phyloP scores from a whole-genome alignment of 2,888 invertebrate species.

The Augiades crinisus region DNA sequence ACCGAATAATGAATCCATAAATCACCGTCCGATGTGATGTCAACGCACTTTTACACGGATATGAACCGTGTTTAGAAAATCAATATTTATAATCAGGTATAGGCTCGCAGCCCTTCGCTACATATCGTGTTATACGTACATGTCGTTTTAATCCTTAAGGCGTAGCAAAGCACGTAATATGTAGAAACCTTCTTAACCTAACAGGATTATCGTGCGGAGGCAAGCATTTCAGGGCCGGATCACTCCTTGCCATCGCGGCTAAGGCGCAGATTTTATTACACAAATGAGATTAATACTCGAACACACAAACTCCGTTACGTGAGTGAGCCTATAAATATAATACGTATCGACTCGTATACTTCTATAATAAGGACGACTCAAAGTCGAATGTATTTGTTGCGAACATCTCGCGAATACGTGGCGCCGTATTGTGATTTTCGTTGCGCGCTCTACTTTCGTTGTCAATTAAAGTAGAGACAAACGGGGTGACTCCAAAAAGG shows the following conservation, averaged over 20 bases:
- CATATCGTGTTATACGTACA: slow-evolving; percentile 67
- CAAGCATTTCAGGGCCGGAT: slow-evolving; percentile 82
- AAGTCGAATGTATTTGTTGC: slow-evolving; percentile 39
- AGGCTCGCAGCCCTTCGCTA: slow-evolving; percentile 43
- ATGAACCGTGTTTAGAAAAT: slow-evolving; percentile 33
- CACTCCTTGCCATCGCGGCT: slow-evolving; percentile 69
- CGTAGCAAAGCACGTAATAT: slow-evolving; percentile 86
- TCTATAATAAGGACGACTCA: slow-evolving; percentile 38
- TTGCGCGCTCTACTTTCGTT: slow-evolving; percentile 35
- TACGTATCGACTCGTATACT: slow-evolving; percentile 10
- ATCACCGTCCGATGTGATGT: slow-evolving; percentile 22
- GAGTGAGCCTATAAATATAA: slow-evolving; percentile 38
- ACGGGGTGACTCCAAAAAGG: slow-evolving; percentile 59
- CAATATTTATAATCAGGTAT: slow-evolving; percentile 35
- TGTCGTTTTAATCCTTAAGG: slow-evolving; percentile 84
- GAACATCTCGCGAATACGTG: slow-evolving; percentile 31
- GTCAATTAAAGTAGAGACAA: slow-evolving; percentile 65
- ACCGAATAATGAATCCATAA: slow-evolving; percentile 66
- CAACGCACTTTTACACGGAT: slow-evolving; percentile 26
- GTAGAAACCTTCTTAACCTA: slow-evolving; percentile 88
- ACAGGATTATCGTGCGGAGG: slow-evolving; percentile 86
- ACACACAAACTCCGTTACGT: slow-evolving; percentile 46
- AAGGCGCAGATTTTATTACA: slow-evolving; percentile 80
- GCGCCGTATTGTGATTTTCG: slow-evolving; percentile 33
- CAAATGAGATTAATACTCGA: slow-evolving; percentile 78